Conservation (phyloP, 2,888 invertebrate species). For the Diplazon laetatorius region DNA sequence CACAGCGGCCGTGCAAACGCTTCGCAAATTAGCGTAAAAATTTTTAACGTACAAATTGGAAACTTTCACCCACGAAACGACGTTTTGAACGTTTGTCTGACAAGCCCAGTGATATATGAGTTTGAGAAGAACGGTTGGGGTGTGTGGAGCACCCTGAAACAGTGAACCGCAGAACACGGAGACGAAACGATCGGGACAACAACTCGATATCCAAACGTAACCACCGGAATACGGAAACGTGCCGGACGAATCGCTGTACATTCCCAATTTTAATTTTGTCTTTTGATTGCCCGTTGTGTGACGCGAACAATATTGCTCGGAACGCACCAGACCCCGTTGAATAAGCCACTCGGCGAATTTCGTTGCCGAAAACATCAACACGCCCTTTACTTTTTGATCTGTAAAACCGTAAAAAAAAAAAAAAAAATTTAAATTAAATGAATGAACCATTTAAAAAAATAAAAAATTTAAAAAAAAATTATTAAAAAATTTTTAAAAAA, state of each 20-base stretch:
- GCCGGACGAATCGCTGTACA: slow-evolving; percentile 92
- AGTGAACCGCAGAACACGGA: slow-evolving; percentile 94
- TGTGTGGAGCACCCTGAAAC: slow-evolving; percentile 93
- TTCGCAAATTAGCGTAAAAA: slow-evolving; percentile 88
- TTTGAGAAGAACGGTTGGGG: slow-evolving; percentile 92
- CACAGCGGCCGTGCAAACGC: slow-evolving; percentile 91
- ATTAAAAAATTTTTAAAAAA: no score
- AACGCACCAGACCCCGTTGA: slow-evolving; percentile 91
- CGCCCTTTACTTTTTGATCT: slow-evolving; percentile 92
- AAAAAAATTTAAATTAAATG: no score
- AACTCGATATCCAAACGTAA: slow-evolving; percentile 95
- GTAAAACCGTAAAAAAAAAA: slow-evolving; percentile 51
- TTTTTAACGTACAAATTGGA: slow-evolving; percentile 88
- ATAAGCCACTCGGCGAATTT: slow-evolving; percentile 96
- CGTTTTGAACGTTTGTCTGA: slow-evolving; percentile 94
- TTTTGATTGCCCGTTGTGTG: slow-evolving; percentile 84
- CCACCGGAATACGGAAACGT: slow-evolving; percentile 95
- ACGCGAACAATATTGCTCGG: slow-evolving; percentile 90
- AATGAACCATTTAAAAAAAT: no score
- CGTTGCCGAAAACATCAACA: slow-evolving; percentile 91
- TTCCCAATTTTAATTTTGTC: slow-evolving; percentile 90
- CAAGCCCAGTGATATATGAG: slow-evolving; percentile 96
- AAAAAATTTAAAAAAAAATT: no score
- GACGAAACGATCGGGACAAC: slow-evolving; percentile 92
- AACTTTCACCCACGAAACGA: slow-evolving; percentile 94